Base-by-base conservation (phyloP, 2,113 vertebrate genomes). In the Haliaeetus leucogaster region DNA sequence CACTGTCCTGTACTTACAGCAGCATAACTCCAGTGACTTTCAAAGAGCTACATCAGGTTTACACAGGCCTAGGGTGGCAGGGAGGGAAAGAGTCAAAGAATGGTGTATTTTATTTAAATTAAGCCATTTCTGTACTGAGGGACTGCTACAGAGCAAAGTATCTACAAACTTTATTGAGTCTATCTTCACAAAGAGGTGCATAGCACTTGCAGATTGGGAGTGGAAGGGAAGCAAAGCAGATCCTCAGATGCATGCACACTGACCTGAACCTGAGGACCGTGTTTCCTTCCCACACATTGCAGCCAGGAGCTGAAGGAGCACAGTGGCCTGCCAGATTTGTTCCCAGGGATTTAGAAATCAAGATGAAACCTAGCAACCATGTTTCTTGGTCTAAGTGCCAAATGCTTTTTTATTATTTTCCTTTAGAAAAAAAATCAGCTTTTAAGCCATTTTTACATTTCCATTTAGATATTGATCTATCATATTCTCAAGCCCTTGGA, bases 221-320 rank as follows among this genome's bases (percentile, higher is more conserved):
- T 1, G 1, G 34, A 21, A 58, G 16, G 14, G 5, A 50, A 62
- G 45, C 1, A 0, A 78, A 76, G 56, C 20, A 88, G 19, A 48
- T 42, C 36, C 13, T 47, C 11, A 2, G 45, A 62, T 1, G 1
- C 2, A 0, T 15, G 16, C 55, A 70, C 15, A 43, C 34, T 71
- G 50, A 84, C 40, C 42, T 34, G 68, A 86, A 83, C 22, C 13
- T n/a, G 34, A 66, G 10, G 67, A 50, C 25, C n/a, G 6, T 52
- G 6, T 29, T 79, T 88, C 14, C 34, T 36, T 72, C 50, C 59
- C 16, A 11, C 13, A 16, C 2, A 4, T 25, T 88, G 58, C n/a
- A 92, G 76, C 8, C 63, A 78, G n/a, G 29, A 89, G 77, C 38
- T 59, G 43, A 84, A 89, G 59, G 14, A 94, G 34, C 32, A 62